These are phyloP conservation scores for Otocyon megalotis DNA, from an alignment of 2,113 vertebrate genomes.

Conservation along the genomic window DNA sequence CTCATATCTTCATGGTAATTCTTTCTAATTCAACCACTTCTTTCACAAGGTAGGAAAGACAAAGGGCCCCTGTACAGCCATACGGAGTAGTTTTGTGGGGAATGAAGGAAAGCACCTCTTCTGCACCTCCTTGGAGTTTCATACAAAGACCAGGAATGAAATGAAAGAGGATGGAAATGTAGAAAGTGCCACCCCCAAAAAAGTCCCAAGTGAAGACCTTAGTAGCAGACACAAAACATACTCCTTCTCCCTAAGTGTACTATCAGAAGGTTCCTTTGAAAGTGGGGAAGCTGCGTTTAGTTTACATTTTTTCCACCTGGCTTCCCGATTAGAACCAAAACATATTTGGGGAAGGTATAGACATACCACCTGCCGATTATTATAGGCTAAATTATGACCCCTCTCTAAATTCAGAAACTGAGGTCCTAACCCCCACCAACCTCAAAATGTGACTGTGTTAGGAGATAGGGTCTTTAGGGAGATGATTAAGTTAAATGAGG, in stretches of 20 bases:
- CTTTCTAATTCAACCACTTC: neutral
- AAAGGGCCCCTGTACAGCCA: neutral
- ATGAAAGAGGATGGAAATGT: neutral
- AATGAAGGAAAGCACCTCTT: neutral
- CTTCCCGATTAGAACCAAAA: neutral
- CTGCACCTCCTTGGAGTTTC: neutral
- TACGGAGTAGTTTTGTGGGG: neutral
- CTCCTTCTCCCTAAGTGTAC: neutral
- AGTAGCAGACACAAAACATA: neutral
- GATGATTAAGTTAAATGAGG: neutral
- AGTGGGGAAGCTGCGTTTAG: neutral
- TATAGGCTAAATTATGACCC: neutral
- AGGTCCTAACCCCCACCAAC: neutral
- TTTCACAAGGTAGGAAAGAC: neutral
- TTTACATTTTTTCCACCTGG: neutral
- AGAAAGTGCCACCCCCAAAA: neutral
- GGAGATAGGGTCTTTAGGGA: neutral
- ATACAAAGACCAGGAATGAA: neutral
- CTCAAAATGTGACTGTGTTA: neutral
- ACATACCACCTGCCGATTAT: neutral
- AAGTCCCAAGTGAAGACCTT: neutral
- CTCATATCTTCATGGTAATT: neutral
- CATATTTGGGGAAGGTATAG: neutral
- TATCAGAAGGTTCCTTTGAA: neutral
- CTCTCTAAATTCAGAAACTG: neutral